Conservation (phyloP, 2,113 vertebrate genomes). For the Propithecus coquereli region DNA sequence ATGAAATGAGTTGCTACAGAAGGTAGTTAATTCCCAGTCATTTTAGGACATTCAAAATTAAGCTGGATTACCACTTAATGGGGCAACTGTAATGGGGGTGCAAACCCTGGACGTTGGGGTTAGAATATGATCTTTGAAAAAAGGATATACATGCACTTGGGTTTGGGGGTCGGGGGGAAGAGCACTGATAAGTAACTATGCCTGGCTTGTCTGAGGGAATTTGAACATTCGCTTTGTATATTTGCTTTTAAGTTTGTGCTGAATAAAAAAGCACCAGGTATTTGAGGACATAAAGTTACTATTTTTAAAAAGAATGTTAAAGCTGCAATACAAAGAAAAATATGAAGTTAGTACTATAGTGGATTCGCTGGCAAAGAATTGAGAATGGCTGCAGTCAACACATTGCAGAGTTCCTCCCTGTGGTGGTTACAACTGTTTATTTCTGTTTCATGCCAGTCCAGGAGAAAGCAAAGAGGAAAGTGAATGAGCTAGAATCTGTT, state of each 20-base stretch:
- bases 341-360: slow-evolving; percentile 23
- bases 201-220: slow-evolving; percentile 23
- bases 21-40: not conserved
- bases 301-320: slow-evolving; percentile 34
- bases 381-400: slow-evolving; percentile 44
- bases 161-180: not conserved
- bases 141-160: not conserved
- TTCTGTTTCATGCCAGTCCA: slow-evolving; percentile 70
- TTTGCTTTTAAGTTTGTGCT: slow-evolving; percentile 50
- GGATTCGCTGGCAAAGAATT: slow-evolving; percentile 52
- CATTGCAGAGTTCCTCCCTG: slow-evolving; percentile 63
- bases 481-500: slow-evolving; percentile 66
- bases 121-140: not conserved
- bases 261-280: slow-evolving; percentile 53
- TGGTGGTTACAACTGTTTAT: slow-evolving; percentile 68
- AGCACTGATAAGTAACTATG: not conserved
- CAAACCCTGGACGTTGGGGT: not conserved
- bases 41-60: slow-evolving; percentile 32
- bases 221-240: not conserved
- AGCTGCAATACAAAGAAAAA: not conserved
- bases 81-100: not conserved
- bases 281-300: slow-evolving; percentile 72
- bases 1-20: not conserved
- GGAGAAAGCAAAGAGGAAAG: slow-evolving; percentile 55
- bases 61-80: not conserved